Conservation (phyloP, 2,797 vertebrate genomes). For the Cuculus canorus region DNA sequence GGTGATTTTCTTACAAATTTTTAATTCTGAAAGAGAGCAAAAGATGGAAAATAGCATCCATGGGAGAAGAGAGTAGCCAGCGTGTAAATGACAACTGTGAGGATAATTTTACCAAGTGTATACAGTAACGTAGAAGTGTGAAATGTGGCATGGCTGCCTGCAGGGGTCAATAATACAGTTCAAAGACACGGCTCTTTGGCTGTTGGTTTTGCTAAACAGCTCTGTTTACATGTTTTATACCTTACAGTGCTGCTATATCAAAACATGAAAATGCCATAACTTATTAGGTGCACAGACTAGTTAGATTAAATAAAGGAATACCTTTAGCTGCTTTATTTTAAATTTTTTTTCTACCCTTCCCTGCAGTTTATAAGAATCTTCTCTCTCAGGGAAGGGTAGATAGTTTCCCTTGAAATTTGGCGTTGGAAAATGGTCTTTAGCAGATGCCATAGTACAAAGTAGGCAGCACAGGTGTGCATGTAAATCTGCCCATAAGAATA, state of each 20-base stretch:
- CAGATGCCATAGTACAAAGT: not conserved
- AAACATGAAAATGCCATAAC: not conserved
- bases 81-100: not conserved
- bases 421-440: not conserved
- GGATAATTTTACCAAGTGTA: not conserved
- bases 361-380: not conserved
- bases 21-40: not conserved
- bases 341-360: not conserved
- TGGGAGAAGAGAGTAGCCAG: not conserved
- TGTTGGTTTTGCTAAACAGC: not conserved
- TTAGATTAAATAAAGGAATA: not conserved
- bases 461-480: not conserved
- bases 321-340: not conserved
- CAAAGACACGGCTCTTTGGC: not conserved
- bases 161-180: not conserved
- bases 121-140: not conserved
- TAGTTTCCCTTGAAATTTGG: not conserved
- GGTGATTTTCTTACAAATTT: not conserved
- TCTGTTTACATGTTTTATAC: not conserved
- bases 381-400: not conserved
- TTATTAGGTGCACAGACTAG: not conserved
- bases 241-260: not conserved
- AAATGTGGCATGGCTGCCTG: not conserved
- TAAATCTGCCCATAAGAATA: not conserved
- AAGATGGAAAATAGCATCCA: not conserved